Base-by-base conservation (phyloP, 2,113 vertebrate species). In the Ailurus styani region DNA sequence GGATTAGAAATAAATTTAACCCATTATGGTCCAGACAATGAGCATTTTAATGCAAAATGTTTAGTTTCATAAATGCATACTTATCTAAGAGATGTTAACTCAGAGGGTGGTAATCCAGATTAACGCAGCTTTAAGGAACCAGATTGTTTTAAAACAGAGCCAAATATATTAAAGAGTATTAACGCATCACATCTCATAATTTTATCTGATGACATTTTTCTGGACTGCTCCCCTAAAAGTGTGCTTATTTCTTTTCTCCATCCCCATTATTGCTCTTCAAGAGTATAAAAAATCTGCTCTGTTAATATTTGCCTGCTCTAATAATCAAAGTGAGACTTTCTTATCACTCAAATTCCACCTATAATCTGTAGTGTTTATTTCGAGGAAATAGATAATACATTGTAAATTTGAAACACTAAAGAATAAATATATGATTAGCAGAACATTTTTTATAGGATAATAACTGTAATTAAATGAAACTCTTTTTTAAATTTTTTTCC, bases 131-230 rank as follows among this genome's bases (percentile, higher is more conserved):
- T 96, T 90, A 45, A 96, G 77, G 91, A 91, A 86, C 0, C 87
- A 96, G 68, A 79, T 96, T 96, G 72, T 96, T 98, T 98, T 81
- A 96, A 89, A 97, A 97, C 62, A 96, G 89, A 96, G 92, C 79
- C 93, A 96, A 95, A 85, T 97, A 93, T 77, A 96, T 96, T 93
- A 96, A 97, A 90, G 64, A 96, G 37, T 96, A 96, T 93, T 98
- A 96, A 95, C 34, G 95, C 50, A 95, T 95, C 93, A 96, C 62
- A 81, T 82, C 75, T 97, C 45, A 81, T 52, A 95, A 14, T 83
- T 97, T 88, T 83, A 93, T 96, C 78, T 90, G 97, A 93, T 98
- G 93, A 96, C 68, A 93, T 89, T 96, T 97, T 95, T 47, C 83
- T 98, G 97, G 94, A 90, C 52, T 96, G 45, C 54, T 96, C 40